phyloP scores from a whole-genome alignment of 1,140 invertebrate genomes.

The Anoplolepis gracilipes region DNA sequence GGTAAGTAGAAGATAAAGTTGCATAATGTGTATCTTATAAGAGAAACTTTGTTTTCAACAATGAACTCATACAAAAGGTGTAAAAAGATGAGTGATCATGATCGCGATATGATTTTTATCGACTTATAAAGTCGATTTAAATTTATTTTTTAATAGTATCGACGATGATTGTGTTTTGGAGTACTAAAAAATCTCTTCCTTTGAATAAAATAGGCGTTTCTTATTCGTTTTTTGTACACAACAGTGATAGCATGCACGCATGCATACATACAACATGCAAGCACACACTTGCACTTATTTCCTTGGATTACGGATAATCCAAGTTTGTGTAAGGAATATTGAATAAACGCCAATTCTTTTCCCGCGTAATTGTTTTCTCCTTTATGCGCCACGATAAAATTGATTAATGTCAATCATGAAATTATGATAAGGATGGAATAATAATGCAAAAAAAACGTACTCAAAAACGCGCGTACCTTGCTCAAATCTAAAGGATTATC shows the following conservation, averaged over 20 bases:
- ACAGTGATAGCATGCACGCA: conserved; percentile 73
- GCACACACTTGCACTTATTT: conserved; percentile 68
- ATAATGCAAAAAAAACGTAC: conserved; percentile 77
- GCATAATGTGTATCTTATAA: conserved; percentile 3
- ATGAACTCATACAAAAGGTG: conserved; percentile 50
- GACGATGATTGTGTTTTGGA: conserved; percentile 20
- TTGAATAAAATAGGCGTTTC: conserved; percentile 30
- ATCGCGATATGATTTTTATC: conserved; percentile 47
- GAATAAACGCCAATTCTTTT: conserved; percentile 25
- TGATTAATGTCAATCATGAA: conserved; percentile 65
- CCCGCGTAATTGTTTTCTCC: conserved; percentile 15
- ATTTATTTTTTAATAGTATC: not conserved
- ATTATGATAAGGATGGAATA: conserved; percentile 74
- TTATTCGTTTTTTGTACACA: conserved; percentile 42
- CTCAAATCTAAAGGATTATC: conserved; percentile 98
- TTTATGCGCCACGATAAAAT: conserved; percentile 45
- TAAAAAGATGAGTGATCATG: conserved; percentile 70
- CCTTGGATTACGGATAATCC: conserved; percentile 48
- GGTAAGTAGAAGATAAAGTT: conserved; percentile 36
- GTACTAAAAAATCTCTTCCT: not conserved
- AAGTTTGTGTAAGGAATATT: conserved; percentile 45
- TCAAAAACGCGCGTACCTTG: conserved; percentile 90
- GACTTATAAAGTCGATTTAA: conserved; percentile 9
- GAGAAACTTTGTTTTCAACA: conserved; percentile 52
- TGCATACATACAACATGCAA: conserved; percentile 76